Evolutionary conservation across 2,113 vertebrate species (phyloP).

Genomic region (Notarius lentiginosus): DNA sequence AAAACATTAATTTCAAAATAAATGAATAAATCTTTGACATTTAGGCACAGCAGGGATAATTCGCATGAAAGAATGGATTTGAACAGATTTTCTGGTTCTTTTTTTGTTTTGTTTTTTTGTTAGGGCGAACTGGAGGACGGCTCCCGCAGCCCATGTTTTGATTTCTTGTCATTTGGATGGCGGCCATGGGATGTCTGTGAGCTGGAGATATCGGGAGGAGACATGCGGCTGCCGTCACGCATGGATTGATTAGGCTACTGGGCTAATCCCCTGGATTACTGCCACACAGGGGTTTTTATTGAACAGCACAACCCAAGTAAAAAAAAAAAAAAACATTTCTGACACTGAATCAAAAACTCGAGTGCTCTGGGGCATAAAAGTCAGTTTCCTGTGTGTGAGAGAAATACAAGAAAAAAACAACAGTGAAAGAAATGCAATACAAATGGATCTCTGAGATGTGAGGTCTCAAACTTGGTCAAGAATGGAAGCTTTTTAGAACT

Average conservation of each 20-base stretch:
- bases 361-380: slow-evolving; percentile 34
- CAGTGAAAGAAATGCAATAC: not conserved
- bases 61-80: slow-evolving; percentile 40
- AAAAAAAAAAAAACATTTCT: slow-evolving; percentile 37
- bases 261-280: slow-evolving; percentile 55
- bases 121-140: slow-evolving; percentile 36
- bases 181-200: slow-evolving; percentile 46
- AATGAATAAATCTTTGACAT: slow-evolving; percentile 38
- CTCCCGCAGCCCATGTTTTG: slow-evolving; percentile 33
- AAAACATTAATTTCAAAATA: slow-evolving; percentile 29
- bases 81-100: slow-evolving; percentile 38
- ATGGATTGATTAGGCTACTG: slow-evolving; percentile 53
- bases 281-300: slow-evolving; percentile 49
- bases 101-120: slow-evolving; percentile 24
- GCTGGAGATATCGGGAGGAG: slow-evolving; percentile 50
- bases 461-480: not conserved
- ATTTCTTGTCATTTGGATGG: slow-evolving; percentile 47
- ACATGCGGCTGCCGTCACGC: slow-evolving; percentile 51
- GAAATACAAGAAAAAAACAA: slow-evolving; percentile 19
- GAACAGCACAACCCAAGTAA: slow-evolving; percentile 41
- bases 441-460: not conserved
- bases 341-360: slow-evolving; percentile 41
- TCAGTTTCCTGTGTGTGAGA: slow-evolving; percentile 28
- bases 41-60: slow-evolving; percentile 35
- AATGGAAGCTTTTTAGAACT: not conserved